Evolutionary conservation across 2,888 invertebrate genomes (phyloP), one percentile per base, ranked within the genome.

Genomic region (Ectropis crepuscularia): DNA sequence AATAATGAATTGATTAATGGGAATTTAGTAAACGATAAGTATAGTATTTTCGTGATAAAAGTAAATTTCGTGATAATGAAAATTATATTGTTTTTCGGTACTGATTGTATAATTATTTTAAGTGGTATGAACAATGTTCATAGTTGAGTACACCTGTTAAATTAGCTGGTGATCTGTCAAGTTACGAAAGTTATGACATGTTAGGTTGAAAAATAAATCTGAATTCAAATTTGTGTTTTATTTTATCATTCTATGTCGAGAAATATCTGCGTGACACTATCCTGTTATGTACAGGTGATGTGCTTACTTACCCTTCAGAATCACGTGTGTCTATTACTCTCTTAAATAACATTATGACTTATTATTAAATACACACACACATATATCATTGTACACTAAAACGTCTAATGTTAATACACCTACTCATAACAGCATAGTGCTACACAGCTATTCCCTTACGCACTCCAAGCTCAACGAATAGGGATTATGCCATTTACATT

Each of bases 101-200:
- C 89, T 90, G 92, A 91, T 82, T 88, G 89, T 91, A 85, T 87
- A 82, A 82, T 89, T 86, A 86, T 85, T 86, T 83, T 90, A 91
- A 89, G 89, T 83, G 76, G 88, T 92, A 90, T 92, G 92, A 90
- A 92, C 91, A 87, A 89, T 90, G 92, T 92, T 92, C 91, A 89
- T 90, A 89, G 86, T 81, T 86, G 83, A 87, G 84, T 90, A 89
- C 87, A 89, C 86, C 90, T 89, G 91, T 92, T 92, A 87, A 83
- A 79, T 83, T 91, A 92, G 90, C 89, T 87, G 89, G 89, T 92
- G 89, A 83, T 84, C 86, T 88, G 86, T 90, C 87, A 82, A 88
- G 88, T 90, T 90, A 89, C 85, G 82, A 86, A 61, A 87, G 88
- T 89, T 90, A 89, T 83, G 84, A 89, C 82, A 85, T 92, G 92